Base-by-base conservation (phyloP, 2,888 invertebrate species). In the Adelphocoris suturalis region DNA sequence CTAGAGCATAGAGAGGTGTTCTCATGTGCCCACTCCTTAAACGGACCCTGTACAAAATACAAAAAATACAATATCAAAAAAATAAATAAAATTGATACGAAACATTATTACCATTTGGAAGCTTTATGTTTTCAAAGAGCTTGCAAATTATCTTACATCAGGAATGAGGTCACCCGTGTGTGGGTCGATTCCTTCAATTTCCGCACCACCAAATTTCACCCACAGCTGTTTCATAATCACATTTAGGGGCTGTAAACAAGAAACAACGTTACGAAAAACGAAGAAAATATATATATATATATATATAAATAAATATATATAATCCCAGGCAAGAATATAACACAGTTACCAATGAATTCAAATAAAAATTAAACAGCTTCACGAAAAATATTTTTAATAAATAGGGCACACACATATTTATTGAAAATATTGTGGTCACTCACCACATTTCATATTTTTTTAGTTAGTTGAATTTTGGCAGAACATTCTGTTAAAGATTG, bases 221-320 rank as follows among this genome's bases (percentile, higher is more conserved):
- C 87, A 90, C 11, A 90, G 46, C 61, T 91, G 91, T 48, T 91
- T 90, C 76, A 89, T 90, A 28, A 91, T 81, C 37, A 91, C 91
- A 47, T 81, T 61, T 7, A 90, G 14, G 13, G 91, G 91, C 91
- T 91, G 82, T 47, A 80, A 91, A 55, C 52, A 16, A 52, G 52
- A 37, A 52, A 11, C 12, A 52, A 3, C 52, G 52, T 13, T 37
- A 4, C n/a, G n/a, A 37, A 37, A 37, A 37, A 37, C 3, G 3
- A 37, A 37, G 37, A 37, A n/a, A n/a, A n/a, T n/a, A n/a, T n/a
- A n/a, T n/a, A n/a, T n/a, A n/a, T n/a, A n/a, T n/a, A n/a, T n/a
- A n/a, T n/a, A n/a, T n/a, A n/a, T n/a, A n/a, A n/a, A n/a, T n/a
- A n/a, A n/a, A n/a, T n/a, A n/a, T n/a, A n/a, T n/a, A n/a, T 7